A percentile compares a stretch with the other conserved stretches of the same genome.
Evolutionary conservation across 2,888 invertebrate species (phyloP).

Genomic region (Ecliptopera silaceata): DNA sequence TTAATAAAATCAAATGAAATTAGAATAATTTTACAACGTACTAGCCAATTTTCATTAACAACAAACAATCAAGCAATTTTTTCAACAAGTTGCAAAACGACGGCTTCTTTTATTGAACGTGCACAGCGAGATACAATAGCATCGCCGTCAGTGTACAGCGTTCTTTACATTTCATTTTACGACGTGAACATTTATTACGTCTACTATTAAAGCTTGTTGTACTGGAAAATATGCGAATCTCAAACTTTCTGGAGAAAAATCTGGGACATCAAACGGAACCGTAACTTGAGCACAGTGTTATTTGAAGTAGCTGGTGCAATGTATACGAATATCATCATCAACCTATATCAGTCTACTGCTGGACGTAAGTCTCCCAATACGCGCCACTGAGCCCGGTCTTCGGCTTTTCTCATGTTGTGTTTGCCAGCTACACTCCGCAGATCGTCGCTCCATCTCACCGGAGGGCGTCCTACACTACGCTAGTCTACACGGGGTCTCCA

Average conservation of each 20-base stretch:
- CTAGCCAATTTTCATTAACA: too few relatives aligned
- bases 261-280: conserved; percentile 43
- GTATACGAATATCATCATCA: too few relatives aligned
- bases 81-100: background rate
- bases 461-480: too few relatives aligned
- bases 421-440: too few relatives aligned
- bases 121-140: conserved; percentile 1
- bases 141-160: conserved; percentile 30
- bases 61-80: background rate
- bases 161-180: conserved; percentile 46
- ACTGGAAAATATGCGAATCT: conserved; percentile 47
- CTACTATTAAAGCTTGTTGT: conserved; percentile 50
- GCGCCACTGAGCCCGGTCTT: too few relatives aligned
- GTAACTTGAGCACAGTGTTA: conserved; percentile 16
- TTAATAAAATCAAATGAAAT: too few relatives aligned
- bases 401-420: too few relatives aligned
- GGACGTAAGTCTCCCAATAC: too few relatives aligned
- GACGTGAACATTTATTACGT: conserved; percentile 53
- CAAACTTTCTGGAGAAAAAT: conserved; percentile 45
- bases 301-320: background rate
- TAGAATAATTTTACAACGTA: too few relatives aligned
- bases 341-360: too few relatives aligned
- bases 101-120: background rate
- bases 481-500: too few relatives aligned
- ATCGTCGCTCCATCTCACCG: too few relatives aligned